phyloP scores from a whole-genome alignment of 2,113 vertebrate genomes.

The Lontra canadensis region DNA sequence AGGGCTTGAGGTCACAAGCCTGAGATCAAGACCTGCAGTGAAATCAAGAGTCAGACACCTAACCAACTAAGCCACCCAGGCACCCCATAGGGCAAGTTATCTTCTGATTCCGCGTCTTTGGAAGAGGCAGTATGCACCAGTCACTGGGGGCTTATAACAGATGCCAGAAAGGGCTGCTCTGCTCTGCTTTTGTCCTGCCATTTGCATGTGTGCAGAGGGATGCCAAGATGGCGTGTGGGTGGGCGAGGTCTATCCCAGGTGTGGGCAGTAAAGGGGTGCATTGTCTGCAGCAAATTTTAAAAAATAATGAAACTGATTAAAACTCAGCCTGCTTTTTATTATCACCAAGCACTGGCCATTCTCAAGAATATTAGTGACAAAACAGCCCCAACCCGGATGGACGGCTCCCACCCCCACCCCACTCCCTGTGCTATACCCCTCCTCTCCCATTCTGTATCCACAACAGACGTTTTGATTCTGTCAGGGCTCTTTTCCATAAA shows the following conservation, averaged over 20 bases:
- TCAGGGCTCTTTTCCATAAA: neutral
- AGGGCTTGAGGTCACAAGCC: neutral
- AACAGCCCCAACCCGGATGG: no score
- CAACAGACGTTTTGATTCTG: neutral
- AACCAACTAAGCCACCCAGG: neutral
- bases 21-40: neutral
- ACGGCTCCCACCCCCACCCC: neutral
- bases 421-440: rapidly evolving
- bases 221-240: rapidly evolving
- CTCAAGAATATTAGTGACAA: neutral
- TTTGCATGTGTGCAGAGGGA: neutral
- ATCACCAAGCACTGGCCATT: neutral
- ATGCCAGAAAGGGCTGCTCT: neutral
- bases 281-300: neutral
- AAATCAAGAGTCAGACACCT: neutral
- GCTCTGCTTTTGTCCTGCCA: neutral
- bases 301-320: neutral
- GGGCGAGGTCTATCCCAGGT: neutral
- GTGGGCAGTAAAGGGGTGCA: neutral
- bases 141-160: neutral
- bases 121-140: neutral
- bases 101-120: neutral
- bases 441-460: neutral
- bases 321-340: neutral
- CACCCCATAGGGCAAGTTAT: neutral